A percentile compares a stretch with the other conserved stretches of the same genome.
phyloP scores from a whole-genome alignment of 2,797 vertebrate genomes.

The Mormyrus hasselquistii region DNA sequence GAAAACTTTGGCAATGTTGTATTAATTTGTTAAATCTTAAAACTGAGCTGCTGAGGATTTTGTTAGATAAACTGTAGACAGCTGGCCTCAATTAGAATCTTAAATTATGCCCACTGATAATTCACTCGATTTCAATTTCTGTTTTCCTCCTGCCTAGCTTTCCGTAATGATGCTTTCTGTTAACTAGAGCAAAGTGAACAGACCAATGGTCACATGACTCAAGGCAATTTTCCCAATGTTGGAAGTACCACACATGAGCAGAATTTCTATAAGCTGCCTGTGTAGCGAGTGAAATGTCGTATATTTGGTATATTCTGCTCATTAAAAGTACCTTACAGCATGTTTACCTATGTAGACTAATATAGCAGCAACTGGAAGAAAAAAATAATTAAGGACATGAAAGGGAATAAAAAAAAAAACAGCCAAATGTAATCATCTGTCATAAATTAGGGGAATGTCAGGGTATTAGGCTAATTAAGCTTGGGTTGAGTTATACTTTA shows the following conservation, averaged over 20 bases:
- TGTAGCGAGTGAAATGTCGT: background rate
- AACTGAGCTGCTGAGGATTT: background rate
- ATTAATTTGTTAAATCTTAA: slow-evolving; percentile 18
- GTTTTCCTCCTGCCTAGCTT: background rate
- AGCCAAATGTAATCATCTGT: slow-evolving; percentile 15
- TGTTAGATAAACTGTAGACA: slow-evolving; percentile 13
- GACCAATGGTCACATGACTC: background rate
- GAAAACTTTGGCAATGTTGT: slow-evolving; percentile 9
- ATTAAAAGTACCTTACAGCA: background rate
- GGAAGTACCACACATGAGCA: background rate
- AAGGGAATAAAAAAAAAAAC: background rate
- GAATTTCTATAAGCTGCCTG: background rate
- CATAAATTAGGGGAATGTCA: slow-evolving; percentile 8
- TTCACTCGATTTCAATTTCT: background rate
- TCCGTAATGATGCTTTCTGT: background rate
- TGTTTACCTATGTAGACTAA: background rate
- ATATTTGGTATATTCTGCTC: background rate
- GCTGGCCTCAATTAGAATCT: slow-evolving; percentile 16
- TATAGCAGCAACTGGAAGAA: background rate
- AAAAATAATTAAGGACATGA: background rate
- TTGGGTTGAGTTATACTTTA: slow-evolving; percentile 6
- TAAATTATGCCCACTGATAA: slow-evolving; percentile 14
- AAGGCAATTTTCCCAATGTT: background rate
- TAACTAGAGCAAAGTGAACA: background rate
- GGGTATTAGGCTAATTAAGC: background rate